Evolutionary conservation across 1,140 invertebrate species (phyloP).

Genomic region (Neodiprion pinetum): DNA sequence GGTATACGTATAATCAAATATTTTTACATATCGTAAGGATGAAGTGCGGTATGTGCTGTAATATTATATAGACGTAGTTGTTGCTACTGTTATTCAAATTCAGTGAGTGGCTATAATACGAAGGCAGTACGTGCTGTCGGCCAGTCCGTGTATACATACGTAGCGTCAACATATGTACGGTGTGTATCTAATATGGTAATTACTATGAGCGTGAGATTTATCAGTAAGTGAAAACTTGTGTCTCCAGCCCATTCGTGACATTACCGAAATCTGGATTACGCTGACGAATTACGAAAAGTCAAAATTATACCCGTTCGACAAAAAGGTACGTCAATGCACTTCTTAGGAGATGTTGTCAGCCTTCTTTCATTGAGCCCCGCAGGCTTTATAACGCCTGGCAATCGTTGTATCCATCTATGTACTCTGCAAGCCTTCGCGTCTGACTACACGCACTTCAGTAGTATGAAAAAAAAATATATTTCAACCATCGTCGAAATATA

Average conservation of each 20-base stretch:
- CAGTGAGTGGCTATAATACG: background rate
- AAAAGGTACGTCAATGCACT: constrained; percentile 38
- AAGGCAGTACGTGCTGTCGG: background rate
- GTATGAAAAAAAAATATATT: constrained; percentile 13
- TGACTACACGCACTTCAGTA: constrained; percentile 15
- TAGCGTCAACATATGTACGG: background rate
- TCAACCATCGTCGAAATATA: constrained; percentile 10
- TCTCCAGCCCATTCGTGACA: background rate
- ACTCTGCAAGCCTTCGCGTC: constrained; percentile 10
- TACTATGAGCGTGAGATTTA: background rate
- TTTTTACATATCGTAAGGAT: too few species aligned
- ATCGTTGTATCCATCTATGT: background rate
- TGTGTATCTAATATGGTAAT: background rate
- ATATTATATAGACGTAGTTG: too few species aligned
- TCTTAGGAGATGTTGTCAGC: background rate
- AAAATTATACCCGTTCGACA: constrained; percentile 52
- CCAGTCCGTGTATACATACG: background rate
- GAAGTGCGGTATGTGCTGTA: too few species aligned
- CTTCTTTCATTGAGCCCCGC: constrained; percentile 1
- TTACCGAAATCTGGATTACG: constrained; percentile 52
- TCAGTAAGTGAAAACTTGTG: background rate
- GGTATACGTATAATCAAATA: too few species aligned
- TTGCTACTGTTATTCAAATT: constrained; percentile 4
- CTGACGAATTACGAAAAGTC: constrained; percentile 44
- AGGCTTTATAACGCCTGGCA: constrained; percentile 10